Conservation (phyloP, 1,140 invertebrate genomes). For the Drosophila repletoides region DNA sequence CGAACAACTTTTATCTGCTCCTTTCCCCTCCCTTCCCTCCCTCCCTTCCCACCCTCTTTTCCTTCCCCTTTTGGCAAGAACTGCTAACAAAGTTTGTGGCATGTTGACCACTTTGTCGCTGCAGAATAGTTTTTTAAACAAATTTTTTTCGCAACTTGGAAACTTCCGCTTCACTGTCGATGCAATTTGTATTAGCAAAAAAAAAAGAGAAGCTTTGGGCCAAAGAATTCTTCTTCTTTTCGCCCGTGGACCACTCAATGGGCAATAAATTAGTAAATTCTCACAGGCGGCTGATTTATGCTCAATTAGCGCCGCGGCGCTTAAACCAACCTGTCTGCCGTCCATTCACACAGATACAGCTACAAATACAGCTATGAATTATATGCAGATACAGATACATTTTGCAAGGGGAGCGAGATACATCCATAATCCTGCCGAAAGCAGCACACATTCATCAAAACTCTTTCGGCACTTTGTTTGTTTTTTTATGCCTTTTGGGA, state of each 20-base stretch:
- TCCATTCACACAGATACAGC: not conserved
- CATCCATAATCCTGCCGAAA: constrained; percentile 56
- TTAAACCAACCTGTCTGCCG: not conserved
- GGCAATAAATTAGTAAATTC: constrained; percentile 70
- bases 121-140: constrained; percentile 40
- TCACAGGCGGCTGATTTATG: constrained; percentile 62
- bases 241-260: no score
- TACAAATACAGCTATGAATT: constrained; percentile 1
- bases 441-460: constrained; percentile 68
- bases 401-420: not conserved
- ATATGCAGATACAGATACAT: constrained; percentile 22
- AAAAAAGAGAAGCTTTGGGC: constrained; percentile 15
- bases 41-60: not conserved
- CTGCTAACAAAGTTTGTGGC: constrained; percentile 71
- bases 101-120: constrained; percentile 78
- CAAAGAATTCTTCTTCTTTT: constrained; percentile 57
- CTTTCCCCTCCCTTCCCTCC: not conserved
- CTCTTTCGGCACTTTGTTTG: constrained; percentile 55
- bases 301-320: constrained; percentile 61
- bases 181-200: constrained; percentile 76
- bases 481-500: constrained; percentile 56
- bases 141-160: constrained; percentile 16
- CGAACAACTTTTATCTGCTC: constrained; percentile 39
- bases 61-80: constrained; percentile 45
- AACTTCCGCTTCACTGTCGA: constrained; percentile 75